Percentiles rank a stretch among this genome's conserved stretches.
Evolutionary conservation across 2,888 invertebrate genomes (phyloP).

Genomic region (Lasius fuliginosus): DNA sequence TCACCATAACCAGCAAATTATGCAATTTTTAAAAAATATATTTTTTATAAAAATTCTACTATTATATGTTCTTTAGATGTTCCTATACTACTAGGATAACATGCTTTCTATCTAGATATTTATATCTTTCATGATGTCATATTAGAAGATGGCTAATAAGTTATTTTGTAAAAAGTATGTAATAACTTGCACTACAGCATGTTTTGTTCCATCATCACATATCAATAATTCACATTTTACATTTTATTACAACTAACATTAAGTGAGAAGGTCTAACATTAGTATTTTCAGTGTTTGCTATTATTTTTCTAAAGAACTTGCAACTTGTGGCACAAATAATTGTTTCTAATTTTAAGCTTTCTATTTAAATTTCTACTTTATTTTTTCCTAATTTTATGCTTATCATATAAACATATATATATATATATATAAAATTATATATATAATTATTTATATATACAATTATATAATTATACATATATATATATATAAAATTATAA

Average conservation of each 20-base stretch:
- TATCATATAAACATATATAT: background rate
- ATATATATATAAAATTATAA: background rate
- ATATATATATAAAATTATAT: background rate
- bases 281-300: background rate
- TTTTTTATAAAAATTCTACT: constrained; percentile 4
- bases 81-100: constrained; percentile 20
- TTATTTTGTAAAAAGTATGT: constrained; percentile 46
- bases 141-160: constrained; percentile 42
- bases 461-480: too few species aligned
- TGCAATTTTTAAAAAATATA: constrained; percentile 14
- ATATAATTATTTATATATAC: background rate
- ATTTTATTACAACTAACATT: background rate
- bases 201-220: constrained; percentile 15
- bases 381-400: constrained; percentile 7
- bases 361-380: background rate
- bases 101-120: constrained; percentile 18
- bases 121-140: constrained; percentile 16
- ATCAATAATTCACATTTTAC: constrained; percentile 9
- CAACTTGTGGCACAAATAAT: constrained; percentile 38
- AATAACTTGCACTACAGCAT: constrained; percentile 31
- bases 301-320: constrained; percentile 1
- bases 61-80: constrained; percentile 18
- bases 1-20: constrained; percentile 12
- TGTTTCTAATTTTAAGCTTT: background rate
- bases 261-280: background rate